Conservation (phyloP, 2,888 invertebrate species). For the Bursaphelenchus okinawaensis region DNA sequence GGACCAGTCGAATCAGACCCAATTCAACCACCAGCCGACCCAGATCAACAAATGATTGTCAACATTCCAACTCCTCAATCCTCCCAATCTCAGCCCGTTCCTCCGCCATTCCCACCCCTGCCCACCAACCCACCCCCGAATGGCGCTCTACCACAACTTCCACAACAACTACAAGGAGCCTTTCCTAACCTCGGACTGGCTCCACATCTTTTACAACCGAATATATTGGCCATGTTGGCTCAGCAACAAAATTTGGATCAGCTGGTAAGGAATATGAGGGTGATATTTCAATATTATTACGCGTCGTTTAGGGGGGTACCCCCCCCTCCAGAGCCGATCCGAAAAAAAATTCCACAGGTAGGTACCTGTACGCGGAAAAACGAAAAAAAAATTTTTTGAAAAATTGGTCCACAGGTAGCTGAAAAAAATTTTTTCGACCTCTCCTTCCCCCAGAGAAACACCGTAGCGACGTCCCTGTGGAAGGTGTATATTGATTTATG, state of each 20-base stretch:
- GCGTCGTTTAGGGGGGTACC: no score
- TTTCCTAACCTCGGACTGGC: neutral
- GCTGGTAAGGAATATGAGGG: neutral
- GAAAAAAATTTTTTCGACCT: no score
- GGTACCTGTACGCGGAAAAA: no score
- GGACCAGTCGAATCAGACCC: neutral
- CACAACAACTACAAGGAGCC: neutral
- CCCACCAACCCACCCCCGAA: neutral
- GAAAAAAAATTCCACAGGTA: no score
- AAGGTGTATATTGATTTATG: no score
- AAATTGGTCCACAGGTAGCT: no score
- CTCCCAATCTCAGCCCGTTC: neutral
- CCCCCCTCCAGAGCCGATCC: no score
- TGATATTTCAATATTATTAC: no score
- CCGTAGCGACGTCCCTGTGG: no score
- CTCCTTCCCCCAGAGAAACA: no score
- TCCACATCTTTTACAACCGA: conserved; percentile 1
- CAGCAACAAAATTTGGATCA: neutral
- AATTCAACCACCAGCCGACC: neutral
- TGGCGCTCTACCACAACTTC: neutral
- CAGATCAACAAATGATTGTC: neutral
- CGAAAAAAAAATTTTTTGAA: no score
- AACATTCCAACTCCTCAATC: neutral
- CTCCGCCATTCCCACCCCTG: neutral
- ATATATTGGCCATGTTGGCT: neutral